These are phyloP conservation scores for Drosophila algonquin DNA, from an alignment of 2,888 invertebrate genomes.

Conservation along the genomic window DNA sequence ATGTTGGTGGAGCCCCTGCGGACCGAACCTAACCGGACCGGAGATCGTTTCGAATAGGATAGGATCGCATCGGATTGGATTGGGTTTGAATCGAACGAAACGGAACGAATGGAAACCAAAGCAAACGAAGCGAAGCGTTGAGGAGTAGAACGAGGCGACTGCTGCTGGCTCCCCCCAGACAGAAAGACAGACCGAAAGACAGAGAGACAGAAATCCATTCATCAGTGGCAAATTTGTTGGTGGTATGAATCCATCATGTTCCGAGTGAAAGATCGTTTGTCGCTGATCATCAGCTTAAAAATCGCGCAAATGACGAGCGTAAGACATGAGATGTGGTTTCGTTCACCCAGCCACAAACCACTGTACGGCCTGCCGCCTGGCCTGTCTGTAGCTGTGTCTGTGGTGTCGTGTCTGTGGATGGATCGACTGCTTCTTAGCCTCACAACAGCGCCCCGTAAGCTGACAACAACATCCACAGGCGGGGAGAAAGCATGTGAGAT, in stretches of 20 bases:
- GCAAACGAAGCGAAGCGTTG: slow-evolving; percentile 10
- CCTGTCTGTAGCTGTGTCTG: neutral
- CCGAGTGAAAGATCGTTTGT: slow-evolving; percentile 83
- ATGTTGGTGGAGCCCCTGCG: slow-evolving; percentile 63
- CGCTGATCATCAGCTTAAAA: slow-evolving; percentile 83
- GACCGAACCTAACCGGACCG: slow-evolving; percentile 32
- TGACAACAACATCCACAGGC: slow-evolving; percentile 67
- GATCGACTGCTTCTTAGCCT: slow-evolving; percentile 51
- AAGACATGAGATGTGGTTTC: slow-evolving; percentile 65
- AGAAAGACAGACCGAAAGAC: slow-evolving; percentile 25
- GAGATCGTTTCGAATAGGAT: slow-evolving; percentile 14
- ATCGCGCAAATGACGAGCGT: slow-evolving; percentile 82
- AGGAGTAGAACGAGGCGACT: neutral
- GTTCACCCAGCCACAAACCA: slow-evolving; percentile 2
- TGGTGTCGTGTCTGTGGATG: slow-evolving; percentile 23
- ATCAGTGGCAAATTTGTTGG: slow-evolving; percentile 84
- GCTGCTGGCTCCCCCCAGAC: neutral
- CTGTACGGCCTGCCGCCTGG: neutral
- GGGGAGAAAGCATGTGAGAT: slow-evolving; percentile 50
- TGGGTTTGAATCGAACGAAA: slow-evolving; percentile 3
- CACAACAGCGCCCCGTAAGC: slow-evolving; percentile 53
- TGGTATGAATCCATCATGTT: slow-evolving; percentile 83
- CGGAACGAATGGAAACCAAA: slow-evolving; percentile 16
- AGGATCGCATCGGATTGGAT: slow-evolving; percentile 27
- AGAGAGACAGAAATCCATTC: slow-evolving; percentile 81